Evolutionary conservation across 2,888 invertebrate genomes (phyloP), one percentile per base, ranked within the genome.

Genomic region (Rutpela maculata): DNA sequence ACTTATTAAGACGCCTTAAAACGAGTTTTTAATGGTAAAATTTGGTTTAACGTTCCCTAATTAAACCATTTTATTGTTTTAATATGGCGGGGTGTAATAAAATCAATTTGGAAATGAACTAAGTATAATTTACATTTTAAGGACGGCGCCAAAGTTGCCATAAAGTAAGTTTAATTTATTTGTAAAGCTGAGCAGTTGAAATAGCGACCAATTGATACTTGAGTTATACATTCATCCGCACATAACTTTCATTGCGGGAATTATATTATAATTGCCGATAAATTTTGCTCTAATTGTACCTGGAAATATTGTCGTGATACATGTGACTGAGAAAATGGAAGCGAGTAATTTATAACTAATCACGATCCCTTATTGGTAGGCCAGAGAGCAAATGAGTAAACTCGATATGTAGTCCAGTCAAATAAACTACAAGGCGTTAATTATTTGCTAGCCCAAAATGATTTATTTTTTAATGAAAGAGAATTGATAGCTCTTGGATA

Each of bases 41-140:
- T 65, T 65, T 38, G 35, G n/a, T 43, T 65, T 65, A 65, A 65
- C 65, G 65, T 65, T 43, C 26, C 35, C 65, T 65, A 65, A 65
- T 65, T 65, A 65, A 65, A 43, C 19, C 65, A 19, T 65, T 65
- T 65, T 65, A 65, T 65, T 65, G 65, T 65, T 65, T 65, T 65
- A 65, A 65, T 65, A 65, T 43, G 43, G 65, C 43, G 11, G 65
- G 12, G 65, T n/a, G 17, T 65, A 65, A 65, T 65, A 65, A 65
- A 65, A 65, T 43, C 65, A 43, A 65, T 65, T 65, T 65, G 65
- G 18, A 65, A 65, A 65, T 65, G 65, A 65, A 65, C 65, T 65
- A 38, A 43, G 65, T 38, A 17, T 43, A 65, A 65, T 65, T 65
- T 65, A 65, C 65, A 65, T 65, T 65, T 65, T 65, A 65, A 65